Percentiles rank a stretch among this genome's conserved stretches.
Evolutionary conservation across 64 coral and sea anemone species (phyloP).

Genomic region (Acropora tenuis): DNA sequence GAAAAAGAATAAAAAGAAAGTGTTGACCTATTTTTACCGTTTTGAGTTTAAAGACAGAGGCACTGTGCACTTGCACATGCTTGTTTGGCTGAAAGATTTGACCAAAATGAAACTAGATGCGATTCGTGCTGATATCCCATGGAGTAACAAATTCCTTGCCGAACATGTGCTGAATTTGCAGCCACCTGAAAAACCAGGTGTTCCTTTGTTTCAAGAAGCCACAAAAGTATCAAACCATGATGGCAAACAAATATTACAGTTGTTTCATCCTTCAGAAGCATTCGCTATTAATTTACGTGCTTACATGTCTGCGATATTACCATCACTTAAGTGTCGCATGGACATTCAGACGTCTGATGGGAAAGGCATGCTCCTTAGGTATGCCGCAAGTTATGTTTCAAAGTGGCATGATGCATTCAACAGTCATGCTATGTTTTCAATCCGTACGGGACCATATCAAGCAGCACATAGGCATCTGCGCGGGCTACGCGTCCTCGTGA

Average conservation of each 20-base stretch:
- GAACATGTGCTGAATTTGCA: constrained; percentile 42
- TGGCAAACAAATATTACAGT: not conserved
- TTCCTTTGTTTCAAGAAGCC: not conserved
- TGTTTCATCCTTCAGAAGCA: constrained; percentile 23
- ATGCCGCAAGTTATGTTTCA: constrained; percentile 33
- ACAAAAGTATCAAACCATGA: not conserved
- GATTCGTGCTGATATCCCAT: constrained; percentile 31
- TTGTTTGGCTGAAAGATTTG: constrained; percentile 70
- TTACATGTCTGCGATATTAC: constrained; percentile 25
- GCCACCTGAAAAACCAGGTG: not conserved
- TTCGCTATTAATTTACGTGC: constrained; percentile 35
- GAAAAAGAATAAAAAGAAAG: not conserved
- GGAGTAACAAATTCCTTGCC: not conserved
- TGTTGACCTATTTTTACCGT: constrained; percentile 51
- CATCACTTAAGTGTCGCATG: constrained; percentile 46
- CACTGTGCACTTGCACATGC: constrained; percentile 54
- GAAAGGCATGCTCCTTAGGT: constrained; percentile 35
- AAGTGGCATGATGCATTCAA: constrained; percentile 39
- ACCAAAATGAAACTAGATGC: not conserved
- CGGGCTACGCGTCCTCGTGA: not conserved
- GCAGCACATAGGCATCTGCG: constrained; percentile 8
- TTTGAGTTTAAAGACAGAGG: constrained; percentile 71
- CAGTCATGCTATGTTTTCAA: constrained; percentile 25
- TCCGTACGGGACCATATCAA: not conserved
- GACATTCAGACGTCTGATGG: constrained; percentile 57